phyloP scores from a whole-genome alignment of 2,113 vertebrate species.

The Corythoichthys intestinalis region DNA sequence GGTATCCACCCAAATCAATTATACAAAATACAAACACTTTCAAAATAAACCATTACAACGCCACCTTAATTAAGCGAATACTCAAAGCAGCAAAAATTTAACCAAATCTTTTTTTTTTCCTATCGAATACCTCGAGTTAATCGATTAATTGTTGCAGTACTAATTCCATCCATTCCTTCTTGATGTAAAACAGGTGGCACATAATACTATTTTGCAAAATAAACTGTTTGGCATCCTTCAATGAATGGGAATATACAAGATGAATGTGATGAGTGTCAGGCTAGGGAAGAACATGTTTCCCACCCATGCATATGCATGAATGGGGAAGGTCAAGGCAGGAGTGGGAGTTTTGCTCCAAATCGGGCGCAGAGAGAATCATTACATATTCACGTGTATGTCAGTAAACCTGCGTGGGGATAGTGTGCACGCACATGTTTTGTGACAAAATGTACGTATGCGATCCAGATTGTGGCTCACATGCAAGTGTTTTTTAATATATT shows the following conservation, averaged over 20 bases:
- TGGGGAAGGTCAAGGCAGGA: constrained; percentile 3
- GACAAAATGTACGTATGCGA: not conserved
- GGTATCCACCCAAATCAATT: too few species aligned
- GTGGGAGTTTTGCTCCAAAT: constrained; percentile 5
- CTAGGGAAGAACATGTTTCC: not conserved
- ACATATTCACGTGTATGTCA: not conserved
- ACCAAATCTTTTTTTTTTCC: too few species aligned
- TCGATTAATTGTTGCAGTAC: too few species aligned
- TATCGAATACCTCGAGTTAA: too few species aligned
- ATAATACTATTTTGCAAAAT: not conserved
- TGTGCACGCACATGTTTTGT: not conserved
- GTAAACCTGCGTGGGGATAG: not conserved
- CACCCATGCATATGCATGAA: not conserved
- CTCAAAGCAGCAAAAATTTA: too few species aligned
- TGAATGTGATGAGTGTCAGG: not conserved
- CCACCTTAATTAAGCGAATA: too few species aligned
- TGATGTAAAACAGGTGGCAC: not conserved
- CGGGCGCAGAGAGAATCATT: not conserved
- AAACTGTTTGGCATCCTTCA: not conserved
- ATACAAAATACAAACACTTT: too few species aligned
- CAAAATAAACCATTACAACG: too few species aligned
- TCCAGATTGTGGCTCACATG: not conserved
- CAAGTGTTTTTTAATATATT: not conserved
- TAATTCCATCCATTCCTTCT: not conserved
- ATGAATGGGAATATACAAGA: not conserved